Evolutionary conservation across 2,797 vertebrate species (phyloP).

Genomic region (Acropternis orthonyx): DNA sequence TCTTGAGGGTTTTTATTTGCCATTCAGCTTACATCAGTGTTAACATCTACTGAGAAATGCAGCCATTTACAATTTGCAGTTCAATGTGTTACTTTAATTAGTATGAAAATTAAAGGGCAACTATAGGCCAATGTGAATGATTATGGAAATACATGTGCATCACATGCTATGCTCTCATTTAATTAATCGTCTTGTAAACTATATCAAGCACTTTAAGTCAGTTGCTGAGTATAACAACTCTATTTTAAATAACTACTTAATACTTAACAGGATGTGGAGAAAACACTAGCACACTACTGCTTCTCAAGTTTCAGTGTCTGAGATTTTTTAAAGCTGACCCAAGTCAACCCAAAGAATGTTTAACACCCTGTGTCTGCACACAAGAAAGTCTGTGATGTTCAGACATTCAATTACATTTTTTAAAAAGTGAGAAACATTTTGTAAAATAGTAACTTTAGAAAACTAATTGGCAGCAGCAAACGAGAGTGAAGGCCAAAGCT

Average conservation of each 20-base stretch:
- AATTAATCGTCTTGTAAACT: slow-evolving; percentile 82
- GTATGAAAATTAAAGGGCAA: slow-evolving; percentile 81
- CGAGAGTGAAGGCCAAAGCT: slow-evolving; percentile 75
- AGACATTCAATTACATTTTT: slow-evolving; percentile 80
- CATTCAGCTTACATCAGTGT: slow-evolving; percentile 68
- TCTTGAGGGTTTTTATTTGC: slow-evolving; percentile 63
- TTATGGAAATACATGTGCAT: slow-evolving; percentile 80
- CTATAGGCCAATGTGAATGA: slow-evolving; percentile 76
- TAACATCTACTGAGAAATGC: slow-evolving; percentile 71
- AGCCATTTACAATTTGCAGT: slow-evolving; percentile 72
- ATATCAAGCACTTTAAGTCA: slow-evolving; percentile 75
- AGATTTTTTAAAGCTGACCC: slow-evolving; percentile 79
- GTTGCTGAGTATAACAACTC: slow-evolving; percentile 75
- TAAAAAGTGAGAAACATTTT: slow-evolving; percentile 77
- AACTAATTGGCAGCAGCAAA: slow-evolving; percentile 80
- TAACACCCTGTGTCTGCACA: slow-evolving; percentile 75
- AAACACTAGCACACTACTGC: slow-evolving; percentile 62
- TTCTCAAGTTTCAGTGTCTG: slow-evolving; percentile 79
- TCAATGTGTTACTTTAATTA: slow-evolving; percentile 80
- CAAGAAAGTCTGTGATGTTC: slow-evolving; percentile 80
- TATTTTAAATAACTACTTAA: slow-evolving; percentile 79
- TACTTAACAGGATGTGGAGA: slow-evolving; percentile 78
- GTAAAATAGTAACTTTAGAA: slow-evolving; percentile 75
- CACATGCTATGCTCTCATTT: slow-evolving; percentile 76
- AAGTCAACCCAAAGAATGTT: slow-evolving; percentile 75